These are phyloP conservation scores for Triops cancriformis DNA, from an alignment of 1,140 invertebrate species.

Conservation along the genomic window DNA sequence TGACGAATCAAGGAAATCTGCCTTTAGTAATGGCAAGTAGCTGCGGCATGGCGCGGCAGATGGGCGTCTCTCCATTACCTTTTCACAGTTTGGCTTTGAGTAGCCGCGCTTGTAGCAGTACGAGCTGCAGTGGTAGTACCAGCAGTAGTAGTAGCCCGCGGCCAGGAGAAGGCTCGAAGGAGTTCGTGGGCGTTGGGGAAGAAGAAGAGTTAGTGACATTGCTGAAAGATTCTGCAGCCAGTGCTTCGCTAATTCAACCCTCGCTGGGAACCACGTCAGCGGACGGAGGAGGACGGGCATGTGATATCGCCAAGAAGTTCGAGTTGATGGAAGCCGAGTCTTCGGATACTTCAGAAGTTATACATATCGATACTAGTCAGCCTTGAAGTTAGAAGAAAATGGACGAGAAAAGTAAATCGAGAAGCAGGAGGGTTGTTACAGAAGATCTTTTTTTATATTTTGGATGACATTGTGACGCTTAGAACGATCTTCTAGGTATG, in stretches of 20 bases:
- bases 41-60: not conserved
- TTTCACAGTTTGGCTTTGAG: not conserved
- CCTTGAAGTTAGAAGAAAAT: not conserved
- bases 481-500: not conserved
- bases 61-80: not conserved
- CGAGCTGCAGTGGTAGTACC: not conserved
- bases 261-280: not conserved
- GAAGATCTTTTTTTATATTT: not conserved
- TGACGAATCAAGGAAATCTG: not conserved
- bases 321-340: conserved; percentile 4
- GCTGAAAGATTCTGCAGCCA: not conserved
- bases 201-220: not conserved
- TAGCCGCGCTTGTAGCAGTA: not conserved
- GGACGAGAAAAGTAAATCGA: not conserved
- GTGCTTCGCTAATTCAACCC: not conserved
- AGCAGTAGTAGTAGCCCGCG: not conserved
- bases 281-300: not conserved
- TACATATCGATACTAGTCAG: conserved; percentile 6
- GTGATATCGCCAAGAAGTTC: not conserved
- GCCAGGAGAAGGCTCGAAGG: not conserved
- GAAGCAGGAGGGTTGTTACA: too few species aligned
- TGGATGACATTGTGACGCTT: not conserved
- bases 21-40: not conserved
- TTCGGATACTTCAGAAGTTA: not conserved
- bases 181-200: not conserved